Evolutionary conservation across 2,797 vertebrate genomes (phyloP), one percentile per base, ranked within the genome.

Genomic region (Pangasius macronema): DNA sequence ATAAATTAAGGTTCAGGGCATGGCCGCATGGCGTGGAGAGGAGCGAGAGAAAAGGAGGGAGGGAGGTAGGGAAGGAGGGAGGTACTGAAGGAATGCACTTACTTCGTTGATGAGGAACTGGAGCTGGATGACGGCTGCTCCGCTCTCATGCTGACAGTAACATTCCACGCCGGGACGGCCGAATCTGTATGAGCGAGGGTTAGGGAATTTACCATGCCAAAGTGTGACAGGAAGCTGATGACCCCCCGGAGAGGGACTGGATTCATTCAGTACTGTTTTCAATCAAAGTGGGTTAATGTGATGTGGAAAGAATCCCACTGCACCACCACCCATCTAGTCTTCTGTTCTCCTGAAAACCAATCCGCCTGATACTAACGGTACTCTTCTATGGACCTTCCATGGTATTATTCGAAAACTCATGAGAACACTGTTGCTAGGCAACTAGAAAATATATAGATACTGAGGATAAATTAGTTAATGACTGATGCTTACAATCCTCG

Each of bases 101-200:
- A 99, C 98, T 97, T 99, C 98, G 57, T 99, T 99, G 92, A 99
- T 97, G 95, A 99, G 97, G 94, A 99, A 99, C 96, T 99, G 98
- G 87, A 99, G 96, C 89, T 99, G 98, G 93, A 99, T 99, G 92
- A 99, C 96, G 39, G 98, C 98, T 42, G 98, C 96, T 92, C 97
- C 98, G 27, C 95, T 98, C 93, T 99, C 98, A 68, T 99, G 98
- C 84, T 99, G 98, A 95, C 98, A 99, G 92, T 98, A 98, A 93
- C 98, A 99, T 92, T 99, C 98, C 90, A 99, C 98, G 90, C 98
- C 98, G 16, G 98, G 98, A 49, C 97, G 97, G 86, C 98, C 98
- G 88, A 99, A 99, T 90, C 98, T 99, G 95, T 90, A 73, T 68
- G 86, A 88, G 93, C 92, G 88, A 92, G 55, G 79, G 94, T 99